Conservation (phyloP, 2,797 vertebrate species). For the Acanthopagrus latus region DNA sequence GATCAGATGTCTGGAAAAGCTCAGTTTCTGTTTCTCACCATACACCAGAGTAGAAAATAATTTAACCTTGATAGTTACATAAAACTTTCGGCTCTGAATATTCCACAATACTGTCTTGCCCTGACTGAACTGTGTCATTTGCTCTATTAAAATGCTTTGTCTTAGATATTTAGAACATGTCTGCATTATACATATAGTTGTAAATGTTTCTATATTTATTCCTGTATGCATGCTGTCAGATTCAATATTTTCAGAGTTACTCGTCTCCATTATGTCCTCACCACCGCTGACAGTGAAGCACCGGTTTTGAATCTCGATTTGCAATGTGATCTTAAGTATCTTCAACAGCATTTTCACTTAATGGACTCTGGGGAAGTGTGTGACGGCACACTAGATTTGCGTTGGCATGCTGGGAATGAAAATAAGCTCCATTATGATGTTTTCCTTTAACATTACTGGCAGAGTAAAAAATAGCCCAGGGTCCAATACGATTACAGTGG, state of each 20-base stretch:
- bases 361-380: constrained; percentile 45
- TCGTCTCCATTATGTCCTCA: not conserved
- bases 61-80: constrained; percentile 18
- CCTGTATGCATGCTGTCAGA: not conserved
- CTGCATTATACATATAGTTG: not conserved
- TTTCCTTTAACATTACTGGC: constrained; percentile 65
- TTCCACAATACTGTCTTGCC: not conserved
- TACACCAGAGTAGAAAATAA: constrained; percentile 9
- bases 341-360: constrained; percentile 36
- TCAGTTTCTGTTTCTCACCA: constrained; percentile 3
- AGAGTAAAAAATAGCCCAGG: constrained; percentile 66
- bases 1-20: constrained; percentile 33
- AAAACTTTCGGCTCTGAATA: not conserved
- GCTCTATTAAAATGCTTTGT: not conserved
- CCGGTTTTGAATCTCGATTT: constrained; percentile 28
- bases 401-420: constrained; percentile 72
- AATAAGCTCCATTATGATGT: constrained; percentile 70
- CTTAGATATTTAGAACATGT: constrained; percentile 1
- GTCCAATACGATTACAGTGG: constrained; percentile 49
- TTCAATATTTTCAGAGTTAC: not conserved
- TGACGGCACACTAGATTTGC: constrained; percentile 54
- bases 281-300: constrained; percentile 5
- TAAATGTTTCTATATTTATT: not conserved
- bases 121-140: not conserved
- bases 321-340: constrained; percentile 60